A percentile compares a stretch with the other conserved stretches of the same genome.
These are phyloP conservation scores for Acleris emargana DNA, from an alignment of 2,888 invertebrate species.

Conservation along the genomic window DNA sequence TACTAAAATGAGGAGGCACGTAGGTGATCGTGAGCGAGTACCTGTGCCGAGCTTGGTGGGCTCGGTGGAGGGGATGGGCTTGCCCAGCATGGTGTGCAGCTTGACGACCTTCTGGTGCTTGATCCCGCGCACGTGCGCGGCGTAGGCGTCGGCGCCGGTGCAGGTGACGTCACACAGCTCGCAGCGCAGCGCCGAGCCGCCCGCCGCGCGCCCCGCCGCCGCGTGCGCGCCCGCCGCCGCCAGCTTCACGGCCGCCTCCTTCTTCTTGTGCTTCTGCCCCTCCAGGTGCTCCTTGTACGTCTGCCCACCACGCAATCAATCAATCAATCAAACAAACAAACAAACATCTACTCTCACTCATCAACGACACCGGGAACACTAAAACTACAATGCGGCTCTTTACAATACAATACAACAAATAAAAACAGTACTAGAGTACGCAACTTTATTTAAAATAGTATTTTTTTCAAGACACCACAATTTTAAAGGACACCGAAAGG, in stretches of 20 bases:
- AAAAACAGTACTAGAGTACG: no score
- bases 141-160: constrained; percentile 99
- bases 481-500: no score
- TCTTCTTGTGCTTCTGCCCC: constrained; percentile 99
- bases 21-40: constrained; percentile 6
- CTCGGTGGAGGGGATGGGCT: constrained; percentile 97
- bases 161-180: constrained; percentile 99
- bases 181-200: constrained; percentile 89
- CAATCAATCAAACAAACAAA: no score
- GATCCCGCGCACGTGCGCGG: constrained; percentile 98
- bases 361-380: no score
- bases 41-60: constrained; percentile 91
- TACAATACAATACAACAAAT: no score
- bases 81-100: constrained; percentile 97
- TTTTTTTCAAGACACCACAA: no score
- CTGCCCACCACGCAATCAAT: constrained; percentile 46
- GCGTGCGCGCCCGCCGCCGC: constrained; percentile 84
- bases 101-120: constrained; percentile 99
- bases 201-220: constrained; percentile 61
- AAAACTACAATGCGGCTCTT: no score
- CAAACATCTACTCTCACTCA: no score
- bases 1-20: no score
- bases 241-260: constrained; percentile 90
- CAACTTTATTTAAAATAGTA: no score
- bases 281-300: constrained; percentile 94